Conservation (phyloP, 53 echinoderm and acorn worm genomes). For the Henricia sp. region DNA sequence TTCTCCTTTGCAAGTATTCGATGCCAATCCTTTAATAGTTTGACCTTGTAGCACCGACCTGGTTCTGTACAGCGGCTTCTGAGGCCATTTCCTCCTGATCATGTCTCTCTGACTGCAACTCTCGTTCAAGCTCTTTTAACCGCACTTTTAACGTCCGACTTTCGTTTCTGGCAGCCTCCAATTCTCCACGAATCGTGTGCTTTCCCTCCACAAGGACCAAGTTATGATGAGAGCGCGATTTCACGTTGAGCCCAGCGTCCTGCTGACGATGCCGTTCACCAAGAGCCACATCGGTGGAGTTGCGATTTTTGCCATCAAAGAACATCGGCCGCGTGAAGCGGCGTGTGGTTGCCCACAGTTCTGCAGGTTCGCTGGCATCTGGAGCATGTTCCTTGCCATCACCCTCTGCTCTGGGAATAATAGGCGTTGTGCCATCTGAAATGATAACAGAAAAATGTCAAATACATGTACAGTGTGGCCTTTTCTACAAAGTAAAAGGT, state of each 20-base stretch:
- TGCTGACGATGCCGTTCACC: slow-evolving; percentile 74
- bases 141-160: slow-evolving; percentile 39
- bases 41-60: slow-evolving; percentile 67
- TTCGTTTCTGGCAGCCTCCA: slow-evolving; percentile 65
- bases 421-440: slow-evolving; percentile 35
- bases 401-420: slow-evolving; percentile 54
- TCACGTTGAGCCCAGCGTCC: slow-evolving; percentile 47
- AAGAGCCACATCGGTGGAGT: slow-evolving; percentile 89
- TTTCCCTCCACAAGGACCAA: not conserved
- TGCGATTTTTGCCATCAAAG: slow-evolving; percentile 76
- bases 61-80: slow-evolving; percentile 76
- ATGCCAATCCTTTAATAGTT: too few species aligned
- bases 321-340: slow-evolving; percentile 51
- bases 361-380: not conserved
- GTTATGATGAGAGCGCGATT: not conserved
- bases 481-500: too few species aligned
- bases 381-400: slow-evolving; percentile 55
- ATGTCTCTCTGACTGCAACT: slow-evolving; percentile 37
- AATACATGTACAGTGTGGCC: too few species aligned
- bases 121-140: slow-evolving; percentile 20
- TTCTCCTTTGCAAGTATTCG: too few species aligned
- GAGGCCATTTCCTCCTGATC: slow-evolving; percentile 56
- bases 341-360: not conserved
- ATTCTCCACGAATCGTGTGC: slow-evolving; percentile 36
- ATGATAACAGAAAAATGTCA: too few species aligned